A percentile compares a stretch with the other conserved stretches of the same genome.
Evolutionary conservation across 1,140 invertebrate species (phyloP).

Genomic region (Drosophila pachea): DNA sequence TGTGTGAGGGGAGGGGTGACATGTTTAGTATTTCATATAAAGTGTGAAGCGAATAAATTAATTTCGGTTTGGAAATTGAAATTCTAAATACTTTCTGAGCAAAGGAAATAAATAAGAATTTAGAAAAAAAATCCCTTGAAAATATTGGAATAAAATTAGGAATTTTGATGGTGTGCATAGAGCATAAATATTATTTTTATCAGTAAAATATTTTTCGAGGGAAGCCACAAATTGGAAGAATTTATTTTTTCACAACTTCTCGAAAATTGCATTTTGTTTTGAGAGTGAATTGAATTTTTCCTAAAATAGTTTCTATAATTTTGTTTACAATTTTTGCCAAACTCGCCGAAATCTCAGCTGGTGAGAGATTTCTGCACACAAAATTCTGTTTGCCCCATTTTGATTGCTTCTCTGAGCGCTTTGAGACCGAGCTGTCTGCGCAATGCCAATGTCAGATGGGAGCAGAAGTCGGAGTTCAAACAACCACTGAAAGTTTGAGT

Average conservation of each 20-base stretch:
- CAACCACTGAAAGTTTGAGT: conserved; percentile 25
- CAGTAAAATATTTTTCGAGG: not conserved
- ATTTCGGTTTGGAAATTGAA: no score
- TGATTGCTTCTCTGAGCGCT: conserved; percentile 7
- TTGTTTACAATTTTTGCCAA: not conserved
- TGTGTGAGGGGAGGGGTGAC: not conserved
- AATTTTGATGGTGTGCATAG: conserved; percentile 23
- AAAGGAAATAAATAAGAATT: no score
- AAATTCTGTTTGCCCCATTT: not conserved
- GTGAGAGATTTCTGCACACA: not conserved
- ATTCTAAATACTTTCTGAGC: not conserved
- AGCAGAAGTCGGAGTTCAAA: conserved; percentile 3
- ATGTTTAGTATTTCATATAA: no score
- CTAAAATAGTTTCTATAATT: not conserved
- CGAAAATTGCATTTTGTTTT: not conserved
- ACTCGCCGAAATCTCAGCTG: not conserved
- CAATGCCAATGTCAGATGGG: conserved; percentile 59
- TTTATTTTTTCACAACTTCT: not conserved
- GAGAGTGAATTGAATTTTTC: not conserved
- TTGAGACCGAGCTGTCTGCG: conserved; percentile 2
- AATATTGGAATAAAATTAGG: conserved; percentile 1
- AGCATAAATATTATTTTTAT: conserved; percentile 25
- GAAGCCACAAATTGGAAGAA: not conserved
- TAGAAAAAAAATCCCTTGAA: no score
- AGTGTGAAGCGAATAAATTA: no score